Percentiles rank a stretch among this genome's conserved stretches.
These are phyloP conservation scores for Mya arenaria DNA, from an alignment of 1,140 invertebrate species.

Conservation along the genomic window DNA sequence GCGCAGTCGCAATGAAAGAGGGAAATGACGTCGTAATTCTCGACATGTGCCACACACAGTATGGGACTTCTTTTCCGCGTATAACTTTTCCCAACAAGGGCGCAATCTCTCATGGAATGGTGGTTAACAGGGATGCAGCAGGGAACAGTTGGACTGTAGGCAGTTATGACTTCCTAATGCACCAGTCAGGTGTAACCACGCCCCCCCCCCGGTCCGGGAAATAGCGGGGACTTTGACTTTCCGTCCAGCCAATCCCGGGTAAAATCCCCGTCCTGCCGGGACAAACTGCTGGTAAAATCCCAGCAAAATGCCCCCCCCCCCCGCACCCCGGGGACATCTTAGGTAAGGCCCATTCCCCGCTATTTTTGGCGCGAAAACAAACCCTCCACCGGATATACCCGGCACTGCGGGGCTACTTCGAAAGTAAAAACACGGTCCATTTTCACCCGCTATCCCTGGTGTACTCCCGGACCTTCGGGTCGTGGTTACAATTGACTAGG, in stretches of 20 bases:
- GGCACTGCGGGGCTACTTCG: too few relatives aligned
- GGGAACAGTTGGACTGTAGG: slow-evolving; percentile 17
- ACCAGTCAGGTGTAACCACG: not conserved
- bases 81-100: not conserved
- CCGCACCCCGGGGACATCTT: too few relatives aligned
- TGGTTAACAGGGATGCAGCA: not conserved
- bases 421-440: too few relatives aligned
- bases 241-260: not conserved
- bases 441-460: too few relatives aligned
- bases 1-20: slow-evolving; percentile 12
- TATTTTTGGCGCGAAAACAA: too few relatives aligned
- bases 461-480: too few relatives aligned
- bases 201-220: too few relatives aligned
- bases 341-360: too few relatives aligned
- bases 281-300: not conserved
- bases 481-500: too few relatives aligned
- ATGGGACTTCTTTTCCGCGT: slow-evolving; percentile 23
- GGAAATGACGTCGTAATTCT: slow-evolving; percentile 35
- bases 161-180: not conserved
- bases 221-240: not conserved
- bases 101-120: not conserved
- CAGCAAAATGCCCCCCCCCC: not conserved
- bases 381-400: too few relatives aligned
- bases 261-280: not conserved
- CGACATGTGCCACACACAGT: slow-evolving; percentile 38